Evolutionary conservation across 2,113 vertebrate species (phyloP).

Genomic region (Ciconia boyciana): DNA sequence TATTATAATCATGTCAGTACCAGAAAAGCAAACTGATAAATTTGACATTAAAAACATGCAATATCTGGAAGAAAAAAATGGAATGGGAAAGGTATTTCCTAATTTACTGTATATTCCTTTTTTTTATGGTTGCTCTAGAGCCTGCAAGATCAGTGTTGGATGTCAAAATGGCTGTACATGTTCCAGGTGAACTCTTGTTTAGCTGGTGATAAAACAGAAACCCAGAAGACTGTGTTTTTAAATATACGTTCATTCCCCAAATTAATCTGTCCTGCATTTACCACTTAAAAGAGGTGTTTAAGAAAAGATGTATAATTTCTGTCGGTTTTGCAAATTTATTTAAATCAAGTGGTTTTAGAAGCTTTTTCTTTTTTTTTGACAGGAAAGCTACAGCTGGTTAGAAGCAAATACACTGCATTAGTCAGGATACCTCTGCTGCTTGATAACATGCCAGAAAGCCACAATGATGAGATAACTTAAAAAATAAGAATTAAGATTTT

Average conservation of each 20-base stretch:
- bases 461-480: background rate
- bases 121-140: constrained; percentile 35
- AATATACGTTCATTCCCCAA: background rate
- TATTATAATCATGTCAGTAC: constrained; percentile 27
- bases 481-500: background rate
- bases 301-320: background rate
- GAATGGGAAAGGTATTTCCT: constrained; percentile 59
- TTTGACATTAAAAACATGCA: constrained; percentile 57
- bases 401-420: background rate
- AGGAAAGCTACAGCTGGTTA: background rate
- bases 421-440: background rate
- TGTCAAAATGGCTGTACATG: constrained; percentile 45
- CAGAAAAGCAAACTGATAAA: constrained; percentile 58
- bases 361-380: background rate
- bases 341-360: background rate
- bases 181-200: constrained; percentile 58
- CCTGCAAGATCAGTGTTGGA: constrained; percentile 49
- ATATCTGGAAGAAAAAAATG: constrained; percentile 42
- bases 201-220: constrained; percentile 24
- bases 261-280: background rate
- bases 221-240: background rate
- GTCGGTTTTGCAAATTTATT: background rate
- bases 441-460: background rate
- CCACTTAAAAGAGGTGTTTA: background rate
- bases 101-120: constrained; percentile 43